Conservation (phyloP, 2,797 vertebrate genomes). For the Borostomias antarcticus region DNA sequence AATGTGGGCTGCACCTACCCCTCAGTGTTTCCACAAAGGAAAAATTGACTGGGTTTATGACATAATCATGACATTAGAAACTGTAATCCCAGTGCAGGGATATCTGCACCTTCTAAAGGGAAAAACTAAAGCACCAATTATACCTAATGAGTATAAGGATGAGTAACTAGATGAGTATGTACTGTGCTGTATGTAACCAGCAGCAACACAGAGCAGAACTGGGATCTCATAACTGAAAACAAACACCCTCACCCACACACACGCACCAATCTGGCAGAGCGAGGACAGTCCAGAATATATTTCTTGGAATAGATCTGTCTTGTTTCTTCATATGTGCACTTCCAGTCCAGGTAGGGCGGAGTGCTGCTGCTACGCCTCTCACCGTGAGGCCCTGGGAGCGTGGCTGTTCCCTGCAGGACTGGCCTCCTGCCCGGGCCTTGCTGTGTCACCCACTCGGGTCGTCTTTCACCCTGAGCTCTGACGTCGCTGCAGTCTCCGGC, state of each 20-base stretch:
- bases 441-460: conserved; percentile 44
- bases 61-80: conserved; percentile 47
- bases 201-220: background rate
- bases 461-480: conserved; percentile 47
- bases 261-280: background rate
- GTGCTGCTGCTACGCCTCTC: conserved; percentile 20
- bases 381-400: background rate
- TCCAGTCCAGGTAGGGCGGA: conserved; percentile 17
- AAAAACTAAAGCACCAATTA: background rate
- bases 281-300: background rate
- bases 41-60: conserved; percentile 56
- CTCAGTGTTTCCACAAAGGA: conserved; percentile 75
- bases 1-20: conserved; percentile 66
- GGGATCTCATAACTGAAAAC: background rate
- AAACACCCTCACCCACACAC: background rate
- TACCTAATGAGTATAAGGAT: background rate
- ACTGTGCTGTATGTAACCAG: background rate
- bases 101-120: conserved; percentile 33
- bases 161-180: background rate
- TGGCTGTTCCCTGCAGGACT: conserved; percentile 14
- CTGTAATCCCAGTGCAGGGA: conserved; percentile 44
- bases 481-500: conserved; percentile 52
- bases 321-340: background rate
- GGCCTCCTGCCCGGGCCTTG: conserved; percentile 44
- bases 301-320: background rate